Evolutionary conservation across 2,888 invertebrate genomes (phyloP).

Genomic region (Teleiodes luculella): DNA sequence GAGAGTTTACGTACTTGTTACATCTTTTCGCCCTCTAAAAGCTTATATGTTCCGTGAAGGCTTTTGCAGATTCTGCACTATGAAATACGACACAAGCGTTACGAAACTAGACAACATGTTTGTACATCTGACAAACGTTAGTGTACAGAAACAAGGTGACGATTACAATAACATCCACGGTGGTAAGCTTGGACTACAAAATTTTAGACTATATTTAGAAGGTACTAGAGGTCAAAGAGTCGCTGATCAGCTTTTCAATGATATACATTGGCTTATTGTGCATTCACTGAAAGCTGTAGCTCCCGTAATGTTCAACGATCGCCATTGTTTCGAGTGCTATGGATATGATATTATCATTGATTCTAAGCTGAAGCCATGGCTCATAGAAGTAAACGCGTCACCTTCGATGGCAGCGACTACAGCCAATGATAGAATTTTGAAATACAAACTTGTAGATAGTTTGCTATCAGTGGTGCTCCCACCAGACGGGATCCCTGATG

Average conservation of each 20-base stretch:
- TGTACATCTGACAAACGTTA: constrained; percentile 97
- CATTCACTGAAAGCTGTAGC: constrained; percentile 96
- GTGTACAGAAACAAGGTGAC: constrained; percentile 97
- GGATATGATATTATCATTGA: constrained; percentile 98
- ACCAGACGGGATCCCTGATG: constrained; percentile 92
- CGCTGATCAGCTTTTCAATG: constrained; percentile 93
- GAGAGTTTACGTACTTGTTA: constrained; percentile 93
- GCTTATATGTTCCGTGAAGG: constrained; percentile 95
- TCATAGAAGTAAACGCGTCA: constrained; percentile 96
- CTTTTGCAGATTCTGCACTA: constrained; percentile 97
- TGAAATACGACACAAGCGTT: constrained; percentile 94
- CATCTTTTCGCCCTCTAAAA: constrained; percentile 95
- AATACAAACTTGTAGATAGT: constrained; percentile 96
- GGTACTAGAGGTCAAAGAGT: constrained; percentile 93
- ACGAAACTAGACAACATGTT: constrained; percentile 96
- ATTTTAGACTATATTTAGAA: constrained; percentile 93
- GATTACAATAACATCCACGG: constrained; percentile 97
- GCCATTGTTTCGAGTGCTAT: constrained; percentile 96
- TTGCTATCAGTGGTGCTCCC: constrained; percentile 94
- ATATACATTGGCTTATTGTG: constrained; percentile 94
- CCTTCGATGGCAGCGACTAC: constrained; percentile 97
- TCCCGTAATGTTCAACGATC: constrained; percentile 95
- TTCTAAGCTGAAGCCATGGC: constrained; percentile 94
- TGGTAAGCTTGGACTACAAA: constrained; percentile 96
- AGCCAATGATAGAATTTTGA: constrained; percentile 94